phyloP scores from a whole-genome alignment of 2,797 vertebrate genomes.

The Sitta carolinensis region DNA sequence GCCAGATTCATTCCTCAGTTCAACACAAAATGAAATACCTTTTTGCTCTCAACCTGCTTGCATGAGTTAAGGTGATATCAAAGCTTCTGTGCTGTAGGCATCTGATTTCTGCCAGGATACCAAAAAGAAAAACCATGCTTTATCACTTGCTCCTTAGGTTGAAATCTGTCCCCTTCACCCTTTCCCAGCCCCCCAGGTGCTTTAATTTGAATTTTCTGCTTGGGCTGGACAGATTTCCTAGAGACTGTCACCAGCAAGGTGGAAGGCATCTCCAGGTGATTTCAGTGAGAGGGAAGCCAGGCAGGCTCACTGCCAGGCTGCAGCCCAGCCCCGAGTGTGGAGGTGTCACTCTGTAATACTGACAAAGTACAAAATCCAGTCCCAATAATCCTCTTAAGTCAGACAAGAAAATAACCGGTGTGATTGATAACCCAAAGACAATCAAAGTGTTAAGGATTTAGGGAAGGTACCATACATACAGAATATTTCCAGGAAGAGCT shows the following conservation, averaged over 20 bases:
- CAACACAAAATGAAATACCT: not conserved
- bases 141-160: not conserved
- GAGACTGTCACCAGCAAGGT: not conserved
- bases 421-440: constrained; percentile 62
- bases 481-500: not conserved
- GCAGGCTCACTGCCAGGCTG: not conserved
- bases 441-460: constrained; percentile 41
- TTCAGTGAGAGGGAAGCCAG: not conserved
- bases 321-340: not conserved
- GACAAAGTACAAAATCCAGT: constrained; percentile 65
- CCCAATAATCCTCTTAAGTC: constrained; percentile 69
- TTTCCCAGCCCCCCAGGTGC: not conserved
- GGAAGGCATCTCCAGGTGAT: not conserved
- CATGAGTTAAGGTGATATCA: not conserved
- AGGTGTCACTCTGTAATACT: constrained; percentile 58
- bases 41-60: not conserved
- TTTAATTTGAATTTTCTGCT: not conserved
- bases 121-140: accelerated
- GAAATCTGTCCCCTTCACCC: not conserved
- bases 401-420: constrained; percentile 56
- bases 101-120: not conserved
- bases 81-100: not conserved
- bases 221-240: not conserved
- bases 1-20: not conserved
- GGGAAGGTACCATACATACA: not conserved